These are phyloP conservation scores for Hippocampus abdominalis DNA, from an alignment of 2,113 vertebrate genomes.

Conservation along the genomic window DNA sequence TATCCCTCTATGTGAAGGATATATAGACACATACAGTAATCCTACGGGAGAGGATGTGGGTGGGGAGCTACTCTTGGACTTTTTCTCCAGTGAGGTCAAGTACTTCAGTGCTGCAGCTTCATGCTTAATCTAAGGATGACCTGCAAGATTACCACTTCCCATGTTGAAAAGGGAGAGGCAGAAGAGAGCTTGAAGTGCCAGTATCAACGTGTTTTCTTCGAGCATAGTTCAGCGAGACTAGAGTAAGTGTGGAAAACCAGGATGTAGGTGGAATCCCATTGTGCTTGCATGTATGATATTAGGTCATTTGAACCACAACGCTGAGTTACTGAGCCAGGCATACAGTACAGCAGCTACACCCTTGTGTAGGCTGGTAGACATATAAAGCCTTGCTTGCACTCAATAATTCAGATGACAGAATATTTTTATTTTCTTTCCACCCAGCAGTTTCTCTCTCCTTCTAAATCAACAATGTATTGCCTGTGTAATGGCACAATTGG, in stretches of 20 bases:
- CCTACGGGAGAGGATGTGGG: conserved; percentile 29
- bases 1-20: conserved; percentile 20
- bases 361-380: conserved; percentile 12
- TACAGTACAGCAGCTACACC: neutral
- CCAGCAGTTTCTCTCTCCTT: conserved; percentile 38
- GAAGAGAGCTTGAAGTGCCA: conserved; percentile 1
- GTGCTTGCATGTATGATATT: conserved; percentile 7
- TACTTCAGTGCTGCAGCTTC: conserved; percentile 50
- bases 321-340: conserved; percentile 18
- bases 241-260: conserved; percentile 22
- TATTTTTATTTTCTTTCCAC: conserved; percentile 51
- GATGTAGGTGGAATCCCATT: conserved; percentile 11
- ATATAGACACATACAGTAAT: conserved; percentile 1
- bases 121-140: conserved; percentile 65
- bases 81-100: conserved; percentile 56
- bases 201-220: conserved; percentile 16
- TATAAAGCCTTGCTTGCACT: conserved; percentile 39
- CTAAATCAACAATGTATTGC: conserved; percentile 68
- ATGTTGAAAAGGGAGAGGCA: conserved; percentile 23
- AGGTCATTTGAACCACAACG: conserved; percentile 10
- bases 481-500: conserved; percentile 58
- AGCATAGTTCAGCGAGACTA: conserved; percentile 15
- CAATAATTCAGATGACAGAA: conserved; percentile 66
- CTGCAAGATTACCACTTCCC: conserved; percentile 55
- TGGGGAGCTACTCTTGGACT: conserved; percentile 27